Evolutionary conservation across 2,888 invertebrate species (phyloP).

Genomic region (Aspidiotus destructor): DNA sequence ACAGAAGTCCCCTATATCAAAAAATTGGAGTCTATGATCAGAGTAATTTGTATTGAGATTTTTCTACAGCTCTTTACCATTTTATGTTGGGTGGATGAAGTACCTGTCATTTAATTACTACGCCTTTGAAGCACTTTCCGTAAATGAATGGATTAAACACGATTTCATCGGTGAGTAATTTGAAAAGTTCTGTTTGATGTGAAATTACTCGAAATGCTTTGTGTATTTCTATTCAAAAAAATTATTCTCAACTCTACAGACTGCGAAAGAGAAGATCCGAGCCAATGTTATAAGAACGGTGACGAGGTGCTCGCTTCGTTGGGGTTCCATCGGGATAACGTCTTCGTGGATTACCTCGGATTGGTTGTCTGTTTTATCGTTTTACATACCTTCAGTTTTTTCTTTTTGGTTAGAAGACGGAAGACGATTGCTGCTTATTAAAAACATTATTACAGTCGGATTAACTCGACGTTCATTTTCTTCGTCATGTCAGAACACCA

Average conservation of each 20-base stretch:
- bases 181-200: neutral
- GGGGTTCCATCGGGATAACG: conserved; percentile 45
- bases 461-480: too few species aligned
- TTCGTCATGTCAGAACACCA: too few species aligned
- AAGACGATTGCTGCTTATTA: conserved; percentile 43
- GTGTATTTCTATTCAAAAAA: neutral
- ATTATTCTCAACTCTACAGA: conserved; percentile 3
- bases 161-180: conserved; percentile 5
- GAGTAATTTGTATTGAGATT: too few species aligned
- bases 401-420: conserved; percentile 42
- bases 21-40: too few species aligned
- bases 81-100: too few species aligned
- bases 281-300: conserved; percentile 44
- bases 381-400: conserved; percentile 43
- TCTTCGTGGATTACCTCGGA: conserved; percentile 43
- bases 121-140: conserved; percentile 59
- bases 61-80: too few species aligned
- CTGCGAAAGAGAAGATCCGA: conserved; percentile 36
- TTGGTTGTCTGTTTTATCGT: conserved; percentile 42
- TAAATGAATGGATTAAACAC: conserved; percentile 54
- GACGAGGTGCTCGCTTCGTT: conserved; percentile 52
- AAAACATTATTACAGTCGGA: conserved; percentile 22
- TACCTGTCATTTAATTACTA: conserved; percentile 58
- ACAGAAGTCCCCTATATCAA: too few species aligned
- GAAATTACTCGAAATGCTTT: neutral